Base-by-base conservation (phyloP, 2,113 vertebrate genomes). In the Ceyx melanurus region DNA sequence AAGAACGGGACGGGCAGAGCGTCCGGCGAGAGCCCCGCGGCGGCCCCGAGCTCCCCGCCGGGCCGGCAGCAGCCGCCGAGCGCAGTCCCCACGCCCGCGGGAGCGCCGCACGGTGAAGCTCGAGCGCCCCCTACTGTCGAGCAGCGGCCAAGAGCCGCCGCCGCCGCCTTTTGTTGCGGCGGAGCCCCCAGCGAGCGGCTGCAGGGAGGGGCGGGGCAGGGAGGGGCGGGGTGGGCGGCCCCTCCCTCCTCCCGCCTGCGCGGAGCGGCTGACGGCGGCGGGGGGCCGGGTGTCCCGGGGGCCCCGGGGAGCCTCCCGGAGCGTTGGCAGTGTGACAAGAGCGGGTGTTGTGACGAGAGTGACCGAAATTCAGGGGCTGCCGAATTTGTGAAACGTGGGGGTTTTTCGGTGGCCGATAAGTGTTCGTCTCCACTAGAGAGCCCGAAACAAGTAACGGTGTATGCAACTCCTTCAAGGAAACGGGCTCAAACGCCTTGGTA, bases 121-220 rank as follows among this genome's bases (percentile, higher is more conserved):
- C 97, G 98, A 98, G 98, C 98, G 97, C 98, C 99, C 98, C 98
- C 98, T 99, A 97, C 98, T 98, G 99, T 95, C 90, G 5, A 19
- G 4, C 31, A 0, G 19, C 9, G 4, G 13, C 64, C 20, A 90
- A 31, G 20, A 28, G 26, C 68, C 35, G 12, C 26, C 45, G 14
- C 53, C 29, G 18, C 11, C 3, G 72, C 68, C 86, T 97, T 94
- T 80, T 79, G 82, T 76, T 51, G 54, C 77, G 48, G 33, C 43
- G 29, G 17, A 37, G 42, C 17, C 33, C 31, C 6, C 21, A 11
- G 51, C 51, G 14, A 33, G 53, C 23, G 72, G 62, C 42, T 64
- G 42, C n/a, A 18, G 28, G 64, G 43, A 33, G 66, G 31, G 33
- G 21, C 14, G 22, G 57, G n/a, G n/a, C 8, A 5, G 14, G n/a